Evolutionary conservation across 2,888 invertebrate species (phyloP).

Genomic region (Agrotis ipsilon): DNA sequence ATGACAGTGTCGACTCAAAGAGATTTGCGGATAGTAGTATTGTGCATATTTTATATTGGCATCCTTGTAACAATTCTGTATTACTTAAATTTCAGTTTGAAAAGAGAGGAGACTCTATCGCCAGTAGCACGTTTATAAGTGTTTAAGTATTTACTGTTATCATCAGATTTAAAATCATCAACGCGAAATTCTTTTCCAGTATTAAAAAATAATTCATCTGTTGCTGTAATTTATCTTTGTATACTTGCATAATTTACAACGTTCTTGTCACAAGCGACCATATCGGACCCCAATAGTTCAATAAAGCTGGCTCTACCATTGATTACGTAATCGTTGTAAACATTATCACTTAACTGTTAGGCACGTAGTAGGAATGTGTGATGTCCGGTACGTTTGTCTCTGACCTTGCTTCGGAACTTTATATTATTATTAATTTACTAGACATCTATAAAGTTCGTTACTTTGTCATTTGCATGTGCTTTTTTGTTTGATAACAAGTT

Average conservation of each 20-base stretch:
- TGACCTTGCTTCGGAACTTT: slow-evolving; percentile 55
- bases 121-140: background rate
- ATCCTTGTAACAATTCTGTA: background rate
- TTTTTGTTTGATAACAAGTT: slow-evolving; percentile 25
- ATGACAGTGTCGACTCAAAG: slow-evolving; percentile 28
- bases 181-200: background rate
- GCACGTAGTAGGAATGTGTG: slow-evolving; percentile 62
- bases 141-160: background rate
- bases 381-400: slow-evolving; percentile 64
- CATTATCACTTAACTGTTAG: slow-evolving; percentile 72
- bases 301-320: slow-evolving; percentile 67
- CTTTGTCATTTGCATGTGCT: slow-evolving; percentile 22
- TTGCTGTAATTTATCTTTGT: background rate
- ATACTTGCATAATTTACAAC: slow-evolving; percentile 12
- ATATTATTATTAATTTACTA: slow-evolving; percentile 32
- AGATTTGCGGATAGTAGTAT: slow-evolving; percentile 34
- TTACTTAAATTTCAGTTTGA: background rate
- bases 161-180: background rate
- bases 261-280: slow-evolving; percentile 14
- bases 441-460: slow-evolving; percentile 20
- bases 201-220: background rate
- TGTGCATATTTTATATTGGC: background rate
- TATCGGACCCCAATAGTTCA: slow-evolving; percentile 40
- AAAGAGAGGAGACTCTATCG: background rate
- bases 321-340: slow-evolving; percentile 72